Evolutionary conservation across 2,797 vertebrate genomes (phyloP).

Genomic region (Miichthys miiuy): DNA sequence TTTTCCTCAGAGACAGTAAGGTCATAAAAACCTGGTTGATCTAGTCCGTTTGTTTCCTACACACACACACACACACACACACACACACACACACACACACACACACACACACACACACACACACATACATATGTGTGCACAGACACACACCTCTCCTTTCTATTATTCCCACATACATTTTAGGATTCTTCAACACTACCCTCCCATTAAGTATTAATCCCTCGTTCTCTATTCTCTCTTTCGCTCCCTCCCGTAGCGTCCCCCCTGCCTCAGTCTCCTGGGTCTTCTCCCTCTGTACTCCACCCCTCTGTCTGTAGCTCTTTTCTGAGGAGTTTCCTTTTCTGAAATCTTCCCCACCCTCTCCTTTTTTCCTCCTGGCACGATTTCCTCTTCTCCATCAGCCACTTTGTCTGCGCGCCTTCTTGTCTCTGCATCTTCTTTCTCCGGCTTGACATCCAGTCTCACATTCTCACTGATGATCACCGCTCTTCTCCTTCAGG

Average conservation of each 20-base stretch:
- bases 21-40: slow-evolving; percentile 57
- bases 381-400: slow-evolving; percentile 37
- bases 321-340: slow-evolving; percentile 59
- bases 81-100: slow-evolving; percentile 18
- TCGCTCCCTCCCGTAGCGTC: slow-evolving; percentile 28
- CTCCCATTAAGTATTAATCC: slow-evolving; percentile 75
- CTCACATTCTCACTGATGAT: slow-evolving; percentile 6
- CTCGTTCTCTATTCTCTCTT: slow-evolving; percentile 54
- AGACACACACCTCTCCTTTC: slow-evolving; percentile 23
- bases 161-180: slow-evolving; percentile 58
- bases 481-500: background rate
- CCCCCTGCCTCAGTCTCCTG: slow-evolving; percentile 44
- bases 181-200: slow-evolving; percentile 52
- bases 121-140: slow-evolving; percentile 1
- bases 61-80: slow-evolving; percentile 10
- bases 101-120: slow-evolving; percentile 8
- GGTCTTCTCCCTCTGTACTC: slow-evolving; percentile 57
- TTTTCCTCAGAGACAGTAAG: slow-evolving; percentile 48
- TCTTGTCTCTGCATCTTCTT: slow-evolving; percentile 15
- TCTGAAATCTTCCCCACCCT: slow-evolving; percentile 65
- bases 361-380: slow-evolving; percentile 47
- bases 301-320: slow-evolving; percentile 54
- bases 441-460: slow-evolving; percentile 15
- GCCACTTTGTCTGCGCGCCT: slow-evolving; percentile 16
- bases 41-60: slow-evolving; percentile 40